Evolutionary conservation across 2,888 invertebrate species (phyloP).

Genomic region (Leptothorax acervorum): DNA sequence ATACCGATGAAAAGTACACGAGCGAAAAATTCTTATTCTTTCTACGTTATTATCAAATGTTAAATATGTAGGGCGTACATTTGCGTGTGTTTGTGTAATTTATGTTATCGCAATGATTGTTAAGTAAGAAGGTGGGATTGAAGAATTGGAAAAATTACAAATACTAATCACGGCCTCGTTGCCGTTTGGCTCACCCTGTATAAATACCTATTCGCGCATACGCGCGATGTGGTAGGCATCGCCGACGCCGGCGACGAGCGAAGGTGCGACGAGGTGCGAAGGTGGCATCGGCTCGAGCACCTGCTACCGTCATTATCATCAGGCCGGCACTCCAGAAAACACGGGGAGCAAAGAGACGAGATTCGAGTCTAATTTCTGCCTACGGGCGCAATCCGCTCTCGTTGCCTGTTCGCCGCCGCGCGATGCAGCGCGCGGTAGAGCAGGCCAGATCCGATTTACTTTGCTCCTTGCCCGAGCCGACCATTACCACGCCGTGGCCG

Average conservation of each 20-base stretch:
- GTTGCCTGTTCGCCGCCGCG: constrained; percentile 56
- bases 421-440: constrained; percentile 31
- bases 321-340: constrained; percentile 79
- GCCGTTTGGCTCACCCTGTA: constrained; percentile 41
- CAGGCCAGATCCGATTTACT: constrained; percentile 68
- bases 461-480: constrained; percentile 57
- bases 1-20: background rate
- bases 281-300: constrained; percentile 82
- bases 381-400: constrained; percentile 76
- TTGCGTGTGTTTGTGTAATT: background rate
- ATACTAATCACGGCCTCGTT: background rate
- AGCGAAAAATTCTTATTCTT: background rate
- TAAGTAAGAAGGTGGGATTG: background rate
- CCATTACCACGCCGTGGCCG: constrained; percentile 62
- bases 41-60: background rate
- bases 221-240: constrained; percentile 60
- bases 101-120: background rate
- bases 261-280: constrained; percentile 74
- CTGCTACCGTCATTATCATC: constrained; percentile 84
- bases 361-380: constrained; percentile 81
- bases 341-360: constrained; percentile 77
- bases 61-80: background rate
- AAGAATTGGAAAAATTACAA: background rate
- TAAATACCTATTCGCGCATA: constrained; percentile 54
- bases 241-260: constrained; percentile 62